phyloP scores from a whole-genome alignment of 1,140 invertebrate species.

The Heliothis virescens region DNA sequence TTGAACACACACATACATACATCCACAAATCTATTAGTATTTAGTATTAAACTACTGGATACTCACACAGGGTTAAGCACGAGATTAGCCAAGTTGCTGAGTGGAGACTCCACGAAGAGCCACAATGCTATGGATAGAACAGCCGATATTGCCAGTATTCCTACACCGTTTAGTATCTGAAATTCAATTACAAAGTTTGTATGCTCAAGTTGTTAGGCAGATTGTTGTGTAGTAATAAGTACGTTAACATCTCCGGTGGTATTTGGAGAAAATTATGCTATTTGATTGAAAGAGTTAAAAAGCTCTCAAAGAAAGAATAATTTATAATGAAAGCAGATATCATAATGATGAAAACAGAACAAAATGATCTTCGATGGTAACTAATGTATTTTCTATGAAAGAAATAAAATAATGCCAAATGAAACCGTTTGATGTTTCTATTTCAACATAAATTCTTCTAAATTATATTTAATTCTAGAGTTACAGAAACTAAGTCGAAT shows the following conservation, averaged over 20 bases:
- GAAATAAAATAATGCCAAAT: too few species aligned
- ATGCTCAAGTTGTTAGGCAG: background rate
- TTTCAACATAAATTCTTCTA: too few species aligned
- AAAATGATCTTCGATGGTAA: too few species aligned
- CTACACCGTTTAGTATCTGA: constrained; percentile 31
- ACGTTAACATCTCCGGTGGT: too few species aligned
- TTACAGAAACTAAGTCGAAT: background rate
- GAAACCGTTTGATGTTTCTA: too few species aligned
- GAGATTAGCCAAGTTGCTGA: constrained; percentile 29
- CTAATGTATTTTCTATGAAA: too few species aligned
- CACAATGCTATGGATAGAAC: background rate
- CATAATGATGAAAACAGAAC: too few species aligned
- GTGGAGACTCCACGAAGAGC: constrained; percentile 17
- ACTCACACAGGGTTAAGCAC: constrained; percentile 21
- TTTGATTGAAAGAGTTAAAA: too few species aligned
- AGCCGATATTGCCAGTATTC: constrained; percentile 2
- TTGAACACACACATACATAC: background rate
- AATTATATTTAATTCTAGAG: too few species aligned
- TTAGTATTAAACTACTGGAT: background rate
- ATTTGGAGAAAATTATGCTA: too few species aligned
- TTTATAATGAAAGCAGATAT: too few species aligned
- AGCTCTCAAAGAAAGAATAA: too few species aligned
- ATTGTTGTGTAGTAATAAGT: background rate
- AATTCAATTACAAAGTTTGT: constrained; percentile 29
- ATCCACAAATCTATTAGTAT: background rate